A percentile compares a stretch with the other conserved stretches of the same genome.
Evolutionary conservation across 2,888 invertebrate genomes (phyloP).

Genomic region (Dryomyza anilis): DNA sequence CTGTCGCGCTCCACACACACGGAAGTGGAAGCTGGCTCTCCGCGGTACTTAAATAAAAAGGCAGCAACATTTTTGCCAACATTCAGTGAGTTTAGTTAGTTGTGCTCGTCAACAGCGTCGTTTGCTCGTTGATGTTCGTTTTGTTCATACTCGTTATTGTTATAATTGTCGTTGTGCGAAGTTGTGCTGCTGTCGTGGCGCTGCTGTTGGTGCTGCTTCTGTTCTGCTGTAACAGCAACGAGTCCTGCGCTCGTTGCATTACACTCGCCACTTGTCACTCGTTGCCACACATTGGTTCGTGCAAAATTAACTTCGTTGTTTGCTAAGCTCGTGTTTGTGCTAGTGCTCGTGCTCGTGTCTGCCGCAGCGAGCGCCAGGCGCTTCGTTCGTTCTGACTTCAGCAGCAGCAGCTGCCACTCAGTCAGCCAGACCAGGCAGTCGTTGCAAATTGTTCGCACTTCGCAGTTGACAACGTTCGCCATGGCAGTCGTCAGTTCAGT

Average conservation of each 20-base stretch:
- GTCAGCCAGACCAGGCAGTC: slow-evolving; percentile 34
- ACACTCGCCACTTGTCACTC: neutral
- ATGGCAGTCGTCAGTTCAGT: slow-evolving; percentile 50
- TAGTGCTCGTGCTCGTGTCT: slow-evolving; percentile 6
- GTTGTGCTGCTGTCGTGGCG: neutral
- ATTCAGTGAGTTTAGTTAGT: too few species aligned
- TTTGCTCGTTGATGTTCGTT: neutral
- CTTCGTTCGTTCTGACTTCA: slow-evolving; percentile 31
- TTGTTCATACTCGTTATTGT: neutral
- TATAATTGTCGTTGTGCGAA: neutral
- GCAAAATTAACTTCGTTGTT: too few species aligned
- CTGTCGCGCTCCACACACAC: slow-evolving; percentile 45
- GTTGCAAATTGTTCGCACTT: slow-evolving; percentile 37
- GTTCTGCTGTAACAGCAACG: neutral
- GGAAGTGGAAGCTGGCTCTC: slow-evolving; percentile 13
- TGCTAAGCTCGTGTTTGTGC: slow-evolving; percentile 14
- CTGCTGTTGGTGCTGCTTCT: slow-evolving; percentile 12
- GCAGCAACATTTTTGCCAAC: neutral
- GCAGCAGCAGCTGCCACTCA: too few species aligned
- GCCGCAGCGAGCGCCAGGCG: neutral
- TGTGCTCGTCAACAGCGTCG: too few species aligned
- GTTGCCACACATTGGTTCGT: too few species aligned
- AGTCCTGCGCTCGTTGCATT: slow-evolving; percentile 9
- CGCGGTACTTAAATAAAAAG: neutral
- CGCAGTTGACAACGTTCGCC: slow-evolving; percentile 44